Base-by-base conservation (phyloP, 1,140 invertebrate genomes). In the Campodea augens region DNA sequence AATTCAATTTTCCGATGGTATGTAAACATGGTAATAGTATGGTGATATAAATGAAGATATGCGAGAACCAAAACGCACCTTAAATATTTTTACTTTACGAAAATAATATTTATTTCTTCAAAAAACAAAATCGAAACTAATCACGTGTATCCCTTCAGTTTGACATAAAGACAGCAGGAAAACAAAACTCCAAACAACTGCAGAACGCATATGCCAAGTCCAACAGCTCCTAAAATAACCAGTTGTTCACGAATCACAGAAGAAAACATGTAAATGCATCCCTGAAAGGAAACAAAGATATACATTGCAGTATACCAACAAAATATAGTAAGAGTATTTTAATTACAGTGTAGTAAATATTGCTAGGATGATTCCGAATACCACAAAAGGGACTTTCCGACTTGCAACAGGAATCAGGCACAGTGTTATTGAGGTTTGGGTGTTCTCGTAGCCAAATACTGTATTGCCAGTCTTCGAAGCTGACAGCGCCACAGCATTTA, bases 331-430 rank as follows among this genome's bases (percentile, higher is more conserved):
- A n/a, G n/a, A 45, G 22, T 38, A 21, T 19, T 10, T 32, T 7
- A 61, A 69, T 70, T 61, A 88, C 84, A 50, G 68, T 71, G 50
- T 81, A 77, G 60, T 79, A 75, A 51, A 89, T 86, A 60, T 88
- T 88, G 49, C 81, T 84, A 7, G 83, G 84, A 64, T 86, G 82
- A 62, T 77, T 73, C 38, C 81, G 67, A 32, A 61, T 61, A 12
- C 82, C 84, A 61, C 86, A 88, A 48, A 69, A 59, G 1, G 57
- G 52, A 7, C 69, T 69, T 10, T 71, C 60, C 2, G 78, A 75
- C 54, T 76, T 81, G 61, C 86, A 90, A 61, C 86, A 90, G 25
- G 79, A 83, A 63, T 87, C 81, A 2, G 86, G 86, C 36, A 86
- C 82, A 10, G 7, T 32, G 7, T 32, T 32, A 3, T 18, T 18